Conservation (phyloP, 1,140 invertebrate species). For the Oreohelix idahoensis region DNA sequence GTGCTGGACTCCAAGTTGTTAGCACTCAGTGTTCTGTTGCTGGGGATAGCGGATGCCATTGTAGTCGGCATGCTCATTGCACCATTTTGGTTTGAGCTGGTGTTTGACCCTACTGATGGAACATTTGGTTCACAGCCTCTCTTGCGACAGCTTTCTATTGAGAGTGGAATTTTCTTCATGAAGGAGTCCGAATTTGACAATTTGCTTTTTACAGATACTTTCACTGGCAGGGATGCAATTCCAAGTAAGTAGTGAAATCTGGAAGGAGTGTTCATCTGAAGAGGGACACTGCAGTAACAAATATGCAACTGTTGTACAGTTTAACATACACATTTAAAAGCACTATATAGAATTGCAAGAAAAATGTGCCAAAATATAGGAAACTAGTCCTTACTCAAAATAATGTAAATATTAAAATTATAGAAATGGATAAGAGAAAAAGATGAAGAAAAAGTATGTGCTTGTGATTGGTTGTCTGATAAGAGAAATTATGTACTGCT, state of each 20-base stretch:
- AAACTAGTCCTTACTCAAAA: no score
- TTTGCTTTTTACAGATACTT: not conserved
- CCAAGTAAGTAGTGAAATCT: conserved; percentile 13
- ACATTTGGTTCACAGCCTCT: conserved; percentile 19
- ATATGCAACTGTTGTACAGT: no score
- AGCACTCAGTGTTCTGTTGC: not conserved
- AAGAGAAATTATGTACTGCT: no score
- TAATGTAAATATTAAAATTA: no score
- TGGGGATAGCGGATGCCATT: not conserved
- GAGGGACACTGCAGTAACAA: no score
- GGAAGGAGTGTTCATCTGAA: no score
- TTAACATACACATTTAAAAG: no score
- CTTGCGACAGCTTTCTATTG: not conserved
- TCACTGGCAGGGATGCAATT: conserved; percentile 17
- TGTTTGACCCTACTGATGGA: not conserved
- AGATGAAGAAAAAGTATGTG: no score
- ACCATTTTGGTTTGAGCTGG: conserved; percentile 30
- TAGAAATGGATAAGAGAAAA: no score
- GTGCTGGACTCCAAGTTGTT: conserved; percentile 28
- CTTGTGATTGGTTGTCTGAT: no score
- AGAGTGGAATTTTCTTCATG: conserved; percentile 30
- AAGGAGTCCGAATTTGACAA: conserved; percentile 17
- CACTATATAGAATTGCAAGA: no score
- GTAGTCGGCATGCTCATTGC: not conserved
- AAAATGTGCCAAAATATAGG: no score